Conservation (phyloP, 2,113 vertebrate genomes). For the Poeciliopsis occidentalis region DNA sequence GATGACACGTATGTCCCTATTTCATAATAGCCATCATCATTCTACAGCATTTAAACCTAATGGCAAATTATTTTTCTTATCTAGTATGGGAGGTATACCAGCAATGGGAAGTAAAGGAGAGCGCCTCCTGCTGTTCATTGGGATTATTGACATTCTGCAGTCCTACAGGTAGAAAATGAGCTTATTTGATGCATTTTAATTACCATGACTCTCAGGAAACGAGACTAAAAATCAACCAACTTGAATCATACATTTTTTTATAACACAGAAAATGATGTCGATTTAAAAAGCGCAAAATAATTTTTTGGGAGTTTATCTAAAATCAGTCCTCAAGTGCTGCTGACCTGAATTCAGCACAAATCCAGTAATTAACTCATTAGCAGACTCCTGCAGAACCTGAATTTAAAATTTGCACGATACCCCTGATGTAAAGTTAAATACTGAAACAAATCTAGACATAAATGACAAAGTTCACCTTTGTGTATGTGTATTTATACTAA, state of each 20-base stretch:
- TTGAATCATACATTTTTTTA: background rate
- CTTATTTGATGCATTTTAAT: background rate
- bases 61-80: constrained; percentile 22
- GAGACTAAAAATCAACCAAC: too few species aligned
- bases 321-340: background rate
- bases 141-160: constrained; percentile 97
- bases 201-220: background rate
- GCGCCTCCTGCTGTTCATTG: constrained; percentile 90
- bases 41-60: background rate
- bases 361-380: background rate
- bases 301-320: background rate
- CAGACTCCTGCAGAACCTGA: background rate
- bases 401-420: too few species aligned
- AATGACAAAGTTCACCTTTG: background rate
- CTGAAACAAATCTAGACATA: background rate
- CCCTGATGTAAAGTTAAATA: background rate
- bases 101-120: constrained; percentile 91
- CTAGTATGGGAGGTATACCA: constrained; percentile 97
- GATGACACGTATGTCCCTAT: constrained; percentile 87
- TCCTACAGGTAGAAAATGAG: constrained; percentile 89
- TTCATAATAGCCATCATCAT: background rate
- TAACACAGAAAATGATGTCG: background rate
- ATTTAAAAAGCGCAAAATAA: background rate
- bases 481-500: too few species aligned
- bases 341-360: background rate